Percentiles rank a stretch among this genome's conserved stretches.
Evolutionary conservation across 2,113 vertebrate species (phyloP).

Genomic region (Poeciliopsis prolifica): DNA sequence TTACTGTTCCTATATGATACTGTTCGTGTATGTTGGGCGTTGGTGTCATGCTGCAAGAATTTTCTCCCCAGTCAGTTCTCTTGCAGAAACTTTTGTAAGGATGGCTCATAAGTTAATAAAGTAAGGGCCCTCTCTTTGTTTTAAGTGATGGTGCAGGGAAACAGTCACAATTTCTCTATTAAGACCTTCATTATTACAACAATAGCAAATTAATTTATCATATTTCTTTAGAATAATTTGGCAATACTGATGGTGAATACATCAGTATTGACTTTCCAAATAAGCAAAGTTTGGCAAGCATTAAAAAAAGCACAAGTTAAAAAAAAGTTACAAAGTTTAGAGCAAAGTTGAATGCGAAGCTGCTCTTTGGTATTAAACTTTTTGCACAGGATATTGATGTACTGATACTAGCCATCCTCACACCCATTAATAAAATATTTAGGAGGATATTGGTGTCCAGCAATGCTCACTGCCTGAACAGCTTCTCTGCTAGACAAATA

Average conservation of each 20-base stretch:
- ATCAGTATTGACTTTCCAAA: background rate
- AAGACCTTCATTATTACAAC: background rate
- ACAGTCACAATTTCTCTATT: background rate
- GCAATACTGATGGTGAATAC: background rate
- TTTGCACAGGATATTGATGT: conserved; percentile 39
- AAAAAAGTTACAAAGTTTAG: conserved; percentile 5
- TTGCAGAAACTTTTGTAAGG: background rate
- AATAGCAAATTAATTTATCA: background rate
- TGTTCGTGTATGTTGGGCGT: background rate
- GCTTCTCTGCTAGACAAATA: conserved; percentile 19
- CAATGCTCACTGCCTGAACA: conserved; percentile 33
- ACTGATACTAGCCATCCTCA: conserved; percentile 8
- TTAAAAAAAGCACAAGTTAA: background rate
- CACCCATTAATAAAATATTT: conserved; percentile 59
- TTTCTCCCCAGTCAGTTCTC: background rate
- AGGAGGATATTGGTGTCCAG: conserved; percentile 26
- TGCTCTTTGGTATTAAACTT: conserved; percentile 45
- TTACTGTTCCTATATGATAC: background rate
- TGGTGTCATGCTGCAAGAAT: background rate
- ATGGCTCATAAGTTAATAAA: background rate
- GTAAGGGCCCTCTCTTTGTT: background rate
- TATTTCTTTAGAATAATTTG: background rate
- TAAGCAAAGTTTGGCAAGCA: background rate
- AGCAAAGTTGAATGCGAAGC: conserved; percentile 15
- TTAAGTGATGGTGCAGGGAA: background rate